Evolutionary conservation across 53 echinoderm and acorn worm species (phyloP).

Genomic region (Arbacia lixula): DNA sequence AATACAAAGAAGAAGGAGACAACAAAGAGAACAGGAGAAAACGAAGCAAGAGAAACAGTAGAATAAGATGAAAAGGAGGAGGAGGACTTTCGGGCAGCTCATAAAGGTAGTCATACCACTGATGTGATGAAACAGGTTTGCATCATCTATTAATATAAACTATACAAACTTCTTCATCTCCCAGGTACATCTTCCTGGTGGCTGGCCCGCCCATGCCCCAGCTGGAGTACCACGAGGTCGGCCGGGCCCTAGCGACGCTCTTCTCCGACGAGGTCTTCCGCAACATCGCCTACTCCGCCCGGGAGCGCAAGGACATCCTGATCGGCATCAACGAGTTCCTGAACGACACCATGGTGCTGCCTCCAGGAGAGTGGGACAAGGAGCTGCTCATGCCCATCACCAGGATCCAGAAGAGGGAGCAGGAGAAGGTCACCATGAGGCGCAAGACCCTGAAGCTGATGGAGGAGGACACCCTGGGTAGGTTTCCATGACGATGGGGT

Average conservation of each 20-base stretch:
- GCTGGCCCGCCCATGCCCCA: slow-evolving; percentile 76
- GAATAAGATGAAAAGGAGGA: no score
- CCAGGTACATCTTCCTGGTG: slow-evolving; percentile 79
- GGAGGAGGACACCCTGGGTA: slow-evolving; percentile 85
- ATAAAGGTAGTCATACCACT: no score
- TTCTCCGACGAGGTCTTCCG: slow-evolving; percentile 98
- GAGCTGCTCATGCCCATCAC: slow-evolving; percentile 91
- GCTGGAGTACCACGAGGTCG: slow-evolving; percentile 87
- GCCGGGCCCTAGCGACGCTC: slow-evolving; percentile 87
- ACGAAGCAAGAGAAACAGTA: no score
- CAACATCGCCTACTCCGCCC: slow-evolving; percentile 86
- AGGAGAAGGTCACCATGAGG: slow-evolving; percentile 87
- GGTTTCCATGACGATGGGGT: no score
- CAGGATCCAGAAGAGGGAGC: slow-evolving; percentile 82
- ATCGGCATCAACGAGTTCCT: slow-evolving; percentile 95
- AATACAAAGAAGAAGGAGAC: no score
- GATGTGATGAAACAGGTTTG: no score
- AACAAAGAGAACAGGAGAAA: no score
- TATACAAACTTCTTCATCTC: no score
- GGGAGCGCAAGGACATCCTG: slow-evolving; percentile 85
- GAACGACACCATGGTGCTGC: slow-evolving; percentile 95
- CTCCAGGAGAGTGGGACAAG: slow-evolving; percentile 95
- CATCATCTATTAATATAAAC: no score
- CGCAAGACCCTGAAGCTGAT: slow-evolving; percentile 78
- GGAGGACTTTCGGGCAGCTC: no score